Base-by-base conservation (phyloP, 2,797 vertebrate species). In the Gobio occitaniae region DNA sequence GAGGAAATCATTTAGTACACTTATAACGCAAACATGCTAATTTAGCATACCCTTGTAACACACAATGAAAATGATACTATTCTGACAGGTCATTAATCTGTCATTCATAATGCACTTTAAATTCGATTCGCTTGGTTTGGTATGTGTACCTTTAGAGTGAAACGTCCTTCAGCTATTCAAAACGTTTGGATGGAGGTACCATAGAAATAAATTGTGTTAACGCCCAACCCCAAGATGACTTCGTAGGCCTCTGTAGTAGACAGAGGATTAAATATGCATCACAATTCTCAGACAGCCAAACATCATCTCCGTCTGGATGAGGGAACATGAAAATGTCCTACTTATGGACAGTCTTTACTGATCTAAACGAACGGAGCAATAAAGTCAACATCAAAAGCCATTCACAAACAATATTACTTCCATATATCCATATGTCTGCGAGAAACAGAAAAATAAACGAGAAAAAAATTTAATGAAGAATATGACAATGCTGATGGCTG, bases 191-290 rank as follows among this genome's bases (percentile, higher is more conserved):
- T 48, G 19, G 4, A 75, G n/a, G 63, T 11, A 63, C 29, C 15
- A 66, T 12, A 44, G 54, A 61, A 56, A 66, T 61, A 3, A 52
- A 36, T 10, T 1, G 25, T 61, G 59, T 54, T 44, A n/a, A 69
- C n/a, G 75, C 76, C 82, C 78, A 54, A 68, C 66, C 83, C 79
- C 75, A 63, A 68, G 41, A 78, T 50, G 84, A 86, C 66, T 65
- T 65, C 32, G 63, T 32, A 65, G 19, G 38, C 21, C 47, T 48
- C 6, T 38, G 75, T 63, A 72, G 56, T 56, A 83, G 85, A 78
- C 70, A 85, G 83, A 56, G 66, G 44, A 88, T 88, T 86, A 87
- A 88, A 88, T 85, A 89, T 87, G 84, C 71, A 88, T 85, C 61
- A 68, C 25, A 36, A 59, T 82, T 86, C 75, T 84, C 78, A 88